Conservation (phyloP, 2,113 vertebrate genomes). For the Paramisgurnus dabryanus region DNA sequence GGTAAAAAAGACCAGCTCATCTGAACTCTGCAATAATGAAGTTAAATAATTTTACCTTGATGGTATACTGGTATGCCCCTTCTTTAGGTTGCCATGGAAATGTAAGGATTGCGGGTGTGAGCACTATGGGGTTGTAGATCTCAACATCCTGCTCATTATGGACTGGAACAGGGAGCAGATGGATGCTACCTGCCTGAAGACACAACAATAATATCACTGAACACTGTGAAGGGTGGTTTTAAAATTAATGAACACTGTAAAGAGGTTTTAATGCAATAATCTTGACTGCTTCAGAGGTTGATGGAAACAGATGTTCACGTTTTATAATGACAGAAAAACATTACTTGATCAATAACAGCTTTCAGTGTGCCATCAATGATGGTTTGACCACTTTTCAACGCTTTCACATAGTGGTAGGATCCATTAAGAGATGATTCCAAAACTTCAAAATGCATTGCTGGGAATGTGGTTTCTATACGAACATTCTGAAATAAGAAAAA, state of each 20-base stretch:
- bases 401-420: constrained; percentile 82
- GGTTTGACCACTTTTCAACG: constrained; percentile 80
- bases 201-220: not conserved
- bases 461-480: constrained; percentile 77
- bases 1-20: too few species aligned
- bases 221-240: not conserved
- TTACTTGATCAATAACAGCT: constrained; percentile 85
- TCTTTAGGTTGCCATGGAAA: constrained; percentile 97
- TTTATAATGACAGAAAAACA: constrained; percentile 42
- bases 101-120: constrained; percentile 84
- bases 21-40: too few species aligned
- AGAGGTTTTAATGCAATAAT: too few species aligned
- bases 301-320: too few species aligned
- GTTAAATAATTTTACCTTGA: constrained; percentile 77
- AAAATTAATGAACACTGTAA: too few species aligned
- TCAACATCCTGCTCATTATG: constrained; percentile 93
- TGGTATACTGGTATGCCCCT: constrained; percentile 88
- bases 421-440: constrained; percentile 87
- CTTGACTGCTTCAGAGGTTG: too few species aligned
- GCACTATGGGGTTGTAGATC: constrained; percentile 87
- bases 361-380: constrained; percentile 80
- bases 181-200: constrained; percentile 81
- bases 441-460: constrained; percentile 82
- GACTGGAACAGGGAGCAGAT: constrained; percentile 78
- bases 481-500: constrained; percentile 78